Evolutionary conservation across 2,888 invertebrate species (phyloP).

Genomic region (Macrostomum cliftonense): DNA sequence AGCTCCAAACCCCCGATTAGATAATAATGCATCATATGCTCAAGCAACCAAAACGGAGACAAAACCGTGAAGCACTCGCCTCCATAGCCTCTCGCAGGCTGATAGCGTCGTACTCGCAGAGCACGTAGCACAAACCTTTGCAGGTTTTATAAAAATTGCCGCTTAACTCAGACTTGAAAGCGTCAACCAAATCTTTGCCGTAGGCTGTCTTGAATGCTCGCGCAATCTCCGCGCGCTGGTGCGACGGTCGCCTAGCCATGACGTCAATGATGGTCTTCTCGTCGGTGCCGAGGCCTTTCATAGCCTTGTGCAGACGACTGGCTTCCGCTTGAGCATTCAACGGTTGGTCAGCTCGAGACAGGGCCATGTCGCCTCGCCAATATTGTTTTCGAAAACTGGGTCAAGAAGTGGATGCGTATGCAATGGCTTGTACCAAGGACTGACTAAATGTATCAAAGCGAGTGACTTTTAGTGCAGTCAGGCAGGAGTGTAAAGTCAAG

Average conservation of each 20-base stretch:
- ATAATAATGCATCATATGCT: no score
- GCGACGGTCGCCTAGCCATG: conserved; percentile 27
- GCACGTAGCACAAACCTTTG: conserved; percentile 25
- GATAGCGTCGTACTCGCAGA: conserved; percentile 35
- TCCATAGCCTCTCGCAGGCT: conserved; percentile 33
- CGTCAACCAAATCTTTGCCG: conserved; percentile 32
- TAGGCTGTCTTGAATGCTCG: conserved; percentile 33
- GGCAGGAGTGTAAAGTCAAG: no score
- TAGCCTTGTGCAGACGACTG: conserved; percentile 30
- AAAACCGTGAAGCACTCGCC: conserved; percentile 15
- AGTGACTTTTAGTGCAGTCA: no score
- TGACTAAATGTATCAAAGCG: no score
- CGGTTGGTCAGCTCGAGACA: no score
- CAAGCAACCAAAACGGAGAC: no score
- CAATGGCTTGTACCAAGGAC: no score
- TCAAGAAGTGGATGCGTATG: no score
- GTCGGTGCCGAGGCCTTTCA: conserved; percentile 38
- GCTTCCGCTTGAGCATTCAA: conserved; percentile 36
- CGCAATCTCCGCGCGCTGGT: conserved; percentile 30
- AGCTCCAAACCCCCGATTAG: no score
- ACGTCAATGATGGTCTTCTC: conserved; percentile 33
- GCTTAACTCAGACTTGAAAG: conserved; percentile 31
- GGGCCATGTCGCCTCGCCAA: no score
- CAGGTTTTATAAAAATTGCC: conserved; percentile 29
- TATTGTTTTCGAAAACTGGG: no score